A percentile compares a stretch with the other conserved stretches of the same genome.
Evolutionary conservation across 2,888 invertebrate species (phyloP).

Genomic region (Lapara coniferarum): DNA sequence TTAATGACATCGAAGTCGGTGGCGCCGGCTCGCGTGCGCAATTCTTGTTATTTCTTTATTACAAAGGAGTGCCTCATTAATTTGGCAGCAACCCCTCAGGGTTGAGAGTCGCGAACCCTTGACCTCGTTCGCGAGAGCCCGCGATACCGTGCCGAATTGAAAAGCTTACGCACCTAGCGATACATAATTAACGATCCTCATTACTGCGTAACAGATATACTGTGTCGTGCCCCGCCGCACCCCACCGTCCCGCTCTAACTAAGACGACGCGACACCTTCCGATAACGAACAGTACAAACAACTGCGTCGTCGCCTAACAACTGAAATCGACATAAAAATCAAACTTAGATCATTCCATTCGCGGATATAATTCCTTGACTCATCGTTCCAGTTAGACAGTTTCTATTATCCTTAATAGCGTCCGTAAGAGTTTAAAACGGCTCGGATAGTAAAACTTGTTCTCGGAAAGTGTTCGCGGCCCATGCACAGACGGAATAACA

Average conservation of each 20-base stretch:
- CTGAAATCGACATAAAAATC: conserved; percentile 66
- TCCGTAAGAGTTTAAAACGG: conserved; percentile 80
- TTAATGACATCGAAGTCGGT: conserved; percentile 78
- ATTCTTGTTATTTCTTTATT: conserved; percentile 85
- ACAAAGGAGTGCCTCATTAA: conserved; percentile 85
- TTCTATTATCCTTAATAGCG: conserved; percentile 82
- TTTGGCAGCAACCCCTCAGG: conserved; percentile 83
- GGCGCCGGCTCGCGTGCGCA: conserved; percentile 80
- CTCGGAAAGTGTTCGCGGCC: conserved; percentile 71
- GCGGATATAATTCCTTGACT: conserved; percentile 75
- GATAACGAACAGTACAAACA: conserved; percentile 42
- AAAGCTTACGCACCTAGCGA: conserved; percentile 78
- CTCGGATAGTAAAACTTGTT: conserved; percentile 76
- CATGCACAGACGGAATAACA: conserved; percentile 63
- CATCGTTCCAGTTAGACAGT: conserved; percentile 73
- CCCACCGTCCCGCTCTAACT: conserved; percentile 9
- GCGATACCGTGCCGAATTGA: conserved; percentile 73
- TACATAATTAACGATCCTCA: conserved; percentile 83
- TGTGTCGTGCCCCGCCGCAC: not conserved
- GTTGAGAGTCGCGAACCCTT: conserved; percentile 80
- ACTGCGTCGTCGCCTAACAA: conserved; percentile 39
- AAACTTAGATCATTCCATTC: conserved; percentile 75
- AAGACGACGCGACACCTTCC: conserved; percentile 33
- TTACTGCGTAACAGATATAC: conserved; percentile 73
- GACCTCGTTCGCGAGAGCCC: conserved; percentile 78